These are phyloP conservation scores for Cheiracanthium punctorium DNA, from an alignment of 2,888 invertebrate genomes.

Conservation along the genomic window DNA sequence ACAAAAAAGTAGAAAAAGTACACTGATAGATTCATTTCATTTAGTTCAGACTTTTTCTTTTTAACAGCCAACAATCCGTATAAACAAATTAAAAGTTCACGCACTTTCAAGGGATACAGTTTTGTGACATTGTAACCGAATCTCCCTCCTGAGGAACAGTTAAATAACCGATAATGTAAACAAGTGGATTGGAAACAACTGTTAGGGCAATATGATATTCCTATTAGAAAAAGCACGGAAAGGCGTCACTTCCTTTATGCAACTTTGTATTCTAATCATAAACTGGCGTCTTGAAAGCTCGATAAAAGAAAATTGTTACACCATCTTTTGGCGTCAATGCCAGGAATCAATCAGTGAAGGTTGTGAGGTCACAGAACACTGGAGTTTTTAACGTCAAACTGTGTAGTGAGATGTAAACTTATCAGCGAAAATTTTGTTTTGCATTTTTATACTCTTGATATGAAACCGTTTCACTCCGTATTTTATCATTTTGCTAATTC, in stretches of 20 bases:
- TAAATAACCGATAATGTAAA: neutral
- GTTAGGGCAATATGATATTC: neutral
- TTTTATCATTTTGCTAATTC: too few relatives aligned
- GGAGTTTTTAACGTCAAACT: neutral
- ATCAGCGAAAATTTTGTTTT: neutral
- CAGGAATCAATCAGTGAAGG: slow-evolving; percentile 45
- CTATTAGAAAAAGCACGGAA: neutral
- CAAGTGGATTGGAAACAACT: neutral
- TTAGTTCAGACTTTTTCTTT: too few relatives aligned
- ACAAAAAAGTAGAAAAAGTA: too few relatives aligned
- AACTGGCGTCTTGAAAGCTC: neutral
- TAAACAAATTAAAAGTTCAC: too few relatives aligned
- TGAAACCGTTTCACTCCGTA: too few relatives aligned
- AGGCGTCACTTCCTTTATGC: neutral
- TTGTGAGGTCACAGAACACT: neutral
- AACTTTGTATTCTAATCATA: neutral
- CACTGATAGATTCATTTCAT: too few relatives aligned
- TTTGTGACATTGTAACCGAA: too few relatives aligned
- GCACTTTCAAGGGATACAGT: too few relatives aligned
- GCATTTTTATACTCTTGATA: too few relatives aligned
- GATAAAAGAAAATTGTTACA: neutral
- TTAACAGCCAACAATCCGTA: too few relatives aligned
- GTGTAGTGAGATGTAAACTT: neutral
- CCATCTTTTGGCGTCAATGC: slow-evolving; percentile 37
- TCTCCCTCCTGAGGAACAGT: neutral